These are phyloP conservation scores for Anarrhichthys ocellatus DNA, from an alignment of 2,113 vertebrate genomes.

Conservation along the genomic window DNA sequence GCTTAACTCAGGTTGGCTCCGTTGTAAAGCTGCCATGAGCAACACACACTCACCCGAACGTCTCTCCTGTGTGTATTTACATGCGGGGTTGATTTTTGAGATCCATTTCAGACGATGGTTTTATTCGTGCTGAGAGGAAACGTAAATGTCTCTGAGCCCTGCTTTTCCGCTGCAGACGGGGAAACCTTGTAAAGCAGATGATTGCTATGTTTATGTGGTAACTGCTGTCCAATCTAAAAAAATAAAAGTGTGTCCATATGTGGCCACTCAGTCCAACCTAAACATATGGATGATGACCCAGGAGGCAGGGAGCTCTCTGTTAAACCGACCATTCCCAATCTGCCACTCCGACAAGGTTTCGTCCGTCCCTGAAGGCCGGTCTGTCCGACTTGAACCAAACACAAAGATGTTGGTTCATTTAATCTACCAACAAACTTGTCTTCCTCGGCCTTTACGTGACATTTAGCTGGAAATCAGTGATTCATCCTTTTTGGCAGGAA, in stretches of 20 bases:
- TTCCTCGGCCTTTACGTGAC: background rate
- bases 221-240: constrained; percentile 23
- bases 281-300: constrained; percentile 75
- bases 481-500: background rate
- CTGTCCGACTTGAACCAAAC: constrained; percentile 33
- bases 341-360: constrained; percentile 57
- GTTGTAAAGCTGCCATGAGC: constrained; percentile 60
- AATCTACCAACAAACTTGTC: background rate
- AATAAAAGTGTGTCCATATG: constrained; percentile 53
- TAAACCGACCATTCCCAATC: constrained; percentile 71
- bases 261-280: constrained; percentile 48
- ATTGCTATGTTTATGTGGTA: constrained; percentile 56
- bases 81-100: constrained; percentile 54
- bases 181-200: constrained; percentile 33
- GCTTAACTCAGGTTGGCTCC: constrained; percentile 32
- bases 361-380: constrained; percentile 47
- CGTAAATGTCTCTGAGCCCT: constrained; percentile 12
- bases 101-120: constrained; percentile 39
- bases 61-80: constrained; percentile 45
- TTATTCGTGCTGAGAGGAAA: constrained; percentile 38
- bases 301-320: constrained; percentile 60
- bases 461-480: background rate
- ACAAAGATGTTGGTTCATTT: constrained; percentile 10
- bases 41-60: constrained; percentile 24
- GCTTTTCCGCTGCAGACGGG: constrained; percentile 30